These are phyloP conservation scores for Aldrovandia affinis DNA, from an alignment of 2,797 vertebrate species.

Conservation along the genomic window DNA sequence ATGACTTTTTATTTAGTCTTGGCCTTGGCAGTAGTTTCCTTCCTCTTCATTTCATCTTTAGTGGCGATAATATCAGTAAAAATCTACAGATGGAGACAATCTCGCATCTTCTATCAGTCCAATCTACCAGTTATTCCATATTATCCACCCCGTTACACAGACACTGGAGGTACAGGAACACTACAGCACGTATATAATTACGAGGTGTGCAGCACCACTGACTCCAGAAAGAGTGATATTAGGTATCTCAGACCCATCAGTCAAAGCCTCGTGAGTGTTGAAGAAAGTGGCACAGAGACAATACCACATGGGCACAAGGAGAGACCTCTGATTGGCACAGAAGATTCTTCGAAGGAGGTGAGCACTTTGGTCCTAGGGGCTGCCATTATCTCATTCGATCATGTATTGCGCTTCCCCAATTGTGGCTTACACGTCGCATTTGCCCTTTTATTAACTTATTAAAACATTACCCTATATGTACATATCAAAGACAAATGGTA, in stretches of 20 bases:
- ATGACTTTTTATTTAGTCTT: too few species aligned
- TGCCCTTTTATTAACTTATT: background rate
- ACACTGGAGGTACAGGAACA: conserved; percentile 44
- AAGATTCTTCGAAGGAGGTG: conserved; percentile 10
- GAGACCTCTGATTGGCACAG: background rate
- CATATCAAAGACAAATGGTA: background rate
- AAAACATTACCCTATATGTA: background rate
- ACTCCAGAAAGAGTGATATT: too few species aligned
- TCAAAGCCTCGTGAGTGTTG: background rate
- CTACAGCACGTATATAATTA: too few species aligned
- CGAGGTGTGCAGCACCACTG: too few species aligned
- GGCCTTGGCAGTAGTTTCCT: too few species aligned
- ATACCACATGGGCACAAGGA: conserved; percentile 13
- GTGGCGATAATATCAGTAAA: too few species aligned
- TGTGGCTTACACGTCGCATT: background rate
- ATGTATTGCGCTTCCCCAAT: background rate
- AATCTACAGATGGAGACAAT: too few species aligned
- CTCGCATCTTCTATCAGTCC: conserved; percentile 41
- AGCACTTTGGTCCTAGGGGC: background rate
- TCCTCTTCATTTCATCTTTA: too few species aligned
- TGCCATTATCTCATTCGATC: background rate
- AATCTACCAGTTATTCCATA: conserved; percentile 46
- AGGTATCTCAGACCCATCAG: too few species aligned
- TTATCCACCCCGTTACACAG: conserved; percentile 50
- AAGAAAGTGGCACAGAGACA: conserved; percentile 11